Evolutionary conservation across 2,113 vertebrate species (phyloP).

Genomic region (Mixornis gularis): DNA sequence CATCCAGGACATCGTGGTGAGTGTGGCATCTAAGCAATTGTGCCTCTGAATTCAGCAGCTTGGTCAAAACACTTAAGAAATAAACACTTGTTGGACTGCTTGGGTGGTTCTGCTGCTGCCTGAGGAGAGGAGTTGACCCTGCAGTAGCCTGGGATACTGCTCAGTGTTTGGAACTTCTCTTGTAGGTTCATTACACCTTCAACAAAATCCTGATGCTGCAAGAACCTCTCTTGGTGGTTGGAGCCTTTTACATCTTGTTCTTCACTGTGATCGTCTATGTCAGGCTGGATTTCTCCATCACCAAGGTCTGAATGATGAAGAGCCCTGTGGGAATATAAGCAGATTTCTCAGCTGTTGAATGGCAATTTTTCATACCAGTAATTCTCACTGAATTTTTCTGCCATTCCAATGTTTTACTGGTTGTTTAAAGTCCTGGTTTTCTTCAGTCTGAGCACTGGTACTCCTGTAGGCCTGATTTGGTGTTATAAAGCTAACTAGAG

Average conservation of each 20-base stretch:
- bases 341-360: not conserved
- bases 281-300: constrained; percentile 96
- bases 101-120: not conserved
- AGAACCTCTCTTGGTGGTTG: constrained; percentile 93
- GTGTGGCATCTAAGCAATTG: not conserved
- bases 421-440: not conserved
- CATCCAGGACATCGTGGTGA: constrained; percentile 96
- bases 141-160: not conserved
- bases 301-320: constrained; percentile 79
- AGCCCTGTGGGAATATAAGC: not conserved
- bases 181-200: constrained; percentile 92
- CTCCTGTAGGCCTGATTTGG: not conserved
- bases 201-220: constrained; percentile 98
- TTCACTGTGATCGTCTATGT: constrained; percentile 97
- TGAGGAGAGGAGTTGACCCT: not conserved
- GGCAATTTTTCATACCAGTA: not conserved
- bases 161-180: not conserved
- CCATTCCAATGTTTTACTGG: not conserved
- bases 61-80: rapidly evolving
- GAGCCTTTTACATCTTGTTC: constrained; percentile 95
- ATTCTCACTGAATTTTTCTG: not conserved
- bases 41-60: not conserved
- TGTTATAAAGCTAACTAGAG: not conserved
- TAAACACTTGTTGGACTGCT: not conserved
- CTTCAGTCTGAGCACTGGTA: not conserved